These are phyloP conservation scores for Orchesella flavescens DNA, from an alignment of 2,888 invertebrate genomes.

Conservation along the genomic window DNA sequence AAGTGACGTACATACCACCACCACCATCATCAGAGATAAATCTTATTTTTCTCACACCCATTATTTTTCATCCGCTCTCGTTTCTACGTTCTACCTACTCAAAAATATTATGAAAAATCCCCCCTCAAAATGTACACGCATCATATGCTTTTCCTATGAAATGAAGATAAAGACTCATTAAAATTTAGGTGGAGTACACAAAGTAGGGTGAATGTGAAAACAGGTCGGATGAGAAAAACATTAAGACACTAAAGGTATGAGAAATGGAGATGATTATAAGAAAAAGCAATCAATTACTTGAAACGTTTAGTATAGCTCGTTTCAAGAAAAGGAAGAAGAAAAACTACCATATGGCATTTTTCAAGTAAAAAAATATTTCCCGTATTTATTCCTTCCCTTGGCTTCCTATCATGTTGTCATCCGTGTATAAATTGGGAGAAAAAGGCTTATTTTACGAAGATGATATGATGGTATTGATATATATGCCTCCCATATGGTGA, in stretches of 20 bases:
- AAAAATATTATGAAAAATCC: no score
- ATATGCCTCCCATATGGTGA: no score
- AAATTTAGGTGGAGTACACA: not conserved
- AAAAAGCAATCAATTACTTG: constrained; percentile 48
- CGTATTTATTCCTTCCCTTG: not conserved
- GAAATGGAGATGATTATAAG: not conserved
- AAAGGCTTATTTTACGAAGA: no score
- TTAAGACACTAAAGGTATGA: not conserved
- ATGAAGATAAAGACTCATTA: not conserved
- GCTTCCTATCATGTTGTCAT: no score
- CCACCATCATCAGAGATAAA: constrained; percentile 49
- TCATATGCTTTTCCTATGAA: not conserved
- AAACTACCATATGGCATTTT: constrained; percentile 2
- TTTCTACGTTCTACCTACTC: no score
- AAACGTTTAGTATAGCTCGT: constrained; percentile 12
- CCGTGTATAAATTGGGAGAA: no score
- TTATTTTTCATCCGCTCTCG: not conserved
- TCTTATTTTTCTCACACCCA: constrained; percentile 39
- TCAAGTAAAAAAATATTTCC: constrained; percentile 2
- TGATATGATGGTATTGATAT: no score
- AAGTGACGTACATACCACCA: constrained; percentile 52
- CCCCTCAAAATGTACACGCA: no score
- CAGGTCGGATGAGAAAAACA: not conserved
- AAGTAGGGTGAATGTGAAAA: not conserved
- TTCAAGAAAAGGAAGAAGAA: not conserved